A percentile compares a stretch with the other conserved stretches of the same genome.
Evolutionary conservation across 1,140 invertebrate genomes (phyloP).

Genomic region (Coptotermes formosanus): DNA sequence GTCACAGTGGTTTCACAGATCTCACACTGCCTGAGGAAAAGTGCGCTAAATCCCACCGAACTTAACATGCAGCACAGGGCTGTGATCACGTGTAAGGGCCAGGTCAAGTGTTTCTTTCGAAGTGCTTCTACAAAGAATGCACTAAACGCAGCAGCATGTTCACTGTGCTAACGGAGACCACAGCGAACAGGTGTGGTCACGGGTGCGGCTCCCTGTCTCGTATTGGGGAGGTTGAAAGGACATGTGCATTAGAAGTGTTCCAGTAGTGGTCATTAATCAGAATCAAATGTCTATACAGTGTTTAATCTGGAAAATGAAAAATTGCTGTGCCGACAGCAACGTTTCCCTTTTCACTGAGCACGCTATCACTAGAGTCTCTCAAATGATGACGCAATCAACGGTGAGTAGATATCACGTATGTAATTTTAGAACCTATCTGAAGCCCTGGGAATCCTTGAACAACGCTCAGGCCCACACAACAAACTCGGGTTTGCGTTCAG

Average conservation of each 20-base stretch:
- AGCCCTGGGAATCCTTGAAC: not conserved
- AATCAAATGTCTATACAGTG: not conserved
- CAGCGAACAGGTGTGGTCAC: not conserved
- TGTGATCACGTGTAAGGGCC: too few species aligned
- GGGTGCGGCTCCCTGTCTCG: not conserved
- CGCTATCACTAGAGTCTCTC: not conserved
- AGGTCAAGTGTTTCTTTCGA: not conserved
- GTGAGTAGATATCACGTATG: not conserved
- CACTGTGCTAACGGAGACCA: not conserved
- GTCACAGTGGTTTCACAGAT: too few species aligned
- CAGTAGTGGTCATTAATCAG: not conserved
- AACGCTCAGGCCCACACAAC: not conserved
- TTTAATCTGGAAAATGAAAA: constrained; percentile 13
- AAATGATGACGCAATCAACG: constrained; percentile 18
- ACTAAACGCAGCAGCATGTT: not conserved
- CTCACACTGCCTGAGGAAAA: too few species aligned
- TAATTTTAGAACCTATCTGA: not conserved
- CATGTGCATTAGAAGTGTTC: not conserved
- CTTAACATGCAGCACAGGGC: too few species aligned
- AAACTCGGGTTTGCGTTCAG: not conserved
- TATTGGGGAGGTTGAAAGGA: not conserved
- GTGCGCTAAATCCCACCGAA: too few species aligned
- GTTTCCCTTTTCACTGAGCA: not conserved
- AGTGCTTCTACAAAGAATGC: not conserved
- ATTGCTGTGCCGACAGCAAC: not conserved